Base-by-base conservation (phyloP, 2,113 vertebrate genomes). In the Capreolus pygargus region DNA sequence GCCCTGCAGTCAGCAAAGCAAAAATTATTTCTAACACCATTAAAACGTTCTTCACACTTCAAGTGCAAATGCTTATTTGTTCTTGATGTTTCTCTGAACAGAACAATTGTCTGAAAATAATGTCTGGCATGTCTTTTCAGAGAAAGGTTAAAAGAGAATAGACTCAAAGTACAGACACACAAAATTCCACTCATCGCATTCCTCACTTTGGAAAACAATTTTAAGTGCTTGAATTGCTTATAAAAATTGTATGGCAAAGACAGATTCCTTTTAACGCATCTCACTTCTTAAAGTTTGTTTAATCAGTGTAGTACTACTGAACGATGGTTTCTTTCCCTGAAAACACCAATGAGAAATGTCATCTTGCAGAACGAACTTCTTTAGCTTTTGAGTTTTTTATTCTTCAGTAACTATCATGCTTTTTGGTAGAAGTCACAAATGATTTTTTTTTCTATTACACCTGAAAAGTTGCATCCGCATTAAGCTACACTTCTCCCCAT, bases 21-120 rank as follows among this genome's bases (percentile, higher is more conserved):
- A 98, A 98, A 97, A 98, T 98, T 97, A 86, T 96, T 98, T 97
- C 93, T 93, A 97, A 97, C 54, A 60, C 74, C 19, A 81, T 97
- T 98, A 94, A 95, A 98, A 76, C 89, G 91, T 97, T 98, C 97
- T 57, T 98, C 89, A 15, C 36, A 79, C 50, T 97, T 96, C 81
- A 98, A 95, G 96, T 97, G 60, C 88, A 94, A 96, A 96, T 70
- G 97, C 25, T 58, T 98, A 86, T 97, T 92, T 95, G 90, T 98
- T 97, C 78, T 88, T 94, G 78, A 64, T 54, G 25, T 95, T 98
- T 97, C 96, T 98, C 74, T 97, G 92, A 96, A 91, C 54, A 79
- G 43, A 96, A 83, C 89, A 97, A 97, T 97, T 98, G 92, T 97
- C 97, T 89, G 97, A 96, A 98, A 64, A 97, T 95, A 95, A 92